Conservation (phyloP, 2,797 vertebrate species). For the Eospalax fontanierii region DNA sequence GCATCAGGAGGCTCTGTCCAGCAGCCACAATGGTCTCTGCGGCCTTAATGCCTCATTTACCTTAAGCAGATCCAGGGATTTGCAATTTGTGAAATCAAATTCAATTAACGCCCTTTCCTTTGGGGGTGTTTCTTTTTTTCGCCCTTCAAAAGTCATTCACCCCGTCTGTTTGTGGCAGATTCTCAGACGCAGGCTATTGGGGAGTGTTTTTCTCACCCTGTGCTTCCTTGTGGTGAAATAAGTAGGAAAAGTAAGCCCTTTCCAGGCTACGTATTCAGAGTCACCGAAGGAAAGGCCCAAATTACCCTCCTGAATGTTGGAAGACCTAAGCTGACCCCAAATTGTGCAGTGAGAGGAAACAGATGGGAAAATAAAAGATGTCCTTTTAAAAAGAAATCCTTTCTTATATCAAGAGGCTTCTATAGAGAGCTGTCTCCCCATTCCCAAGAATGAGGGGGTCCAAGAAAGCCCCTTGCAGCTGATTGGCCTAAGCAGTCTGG, state of each 20-base stretch:
- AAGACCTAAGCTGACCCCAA: constrained; percentile 55
- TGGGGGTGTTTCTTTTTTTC: constrained; percentile 10
- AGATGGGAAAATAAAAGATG: constrained; percentile 67
- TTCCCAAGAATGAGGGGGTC: background rate
- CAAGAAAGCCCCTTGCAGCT: background rate
- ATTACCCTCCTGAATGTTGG: constrained; percentile 54
- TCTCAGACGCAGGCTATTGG: background rate
- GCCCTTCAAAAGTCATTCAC: constrained; percentile 36
- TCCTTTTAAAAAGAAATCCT: constrained; percentile 73
- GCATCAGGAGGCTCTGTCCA: constrained; percentile 43
- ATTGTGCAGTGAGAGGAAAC: constrained; percentile 76
- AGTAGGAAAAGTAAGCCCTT: background rate
- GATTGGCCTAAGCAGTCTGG: background rate
- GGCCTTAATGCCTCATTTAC: constrained; percentile 76
- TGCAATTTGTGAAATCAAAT: constrained; percentile 84
- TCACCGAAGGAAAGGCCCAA: constrained; percentile 45
- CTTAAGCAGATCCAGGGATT: constrained; percentile 66
- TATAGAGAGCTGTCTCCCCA: background rate
- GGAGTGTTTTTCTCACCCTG: background rate
- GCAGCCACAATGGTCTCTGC: constrained; percentile 69
- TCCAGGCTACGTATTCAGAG: background rate
- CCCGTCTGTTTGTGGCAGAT: constrained; percentile 13
- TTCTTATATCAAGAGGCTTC: constrained; percentile 66
- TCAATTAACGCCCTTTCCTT: constrained; percentile 74
- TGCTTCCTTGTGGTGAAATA: background rate